These are phyloP conservation scores for Arctia plantaginis DNA, from an alignment of 2,888 invertebrate genomes.

Conservation along the genomic window DNA sequence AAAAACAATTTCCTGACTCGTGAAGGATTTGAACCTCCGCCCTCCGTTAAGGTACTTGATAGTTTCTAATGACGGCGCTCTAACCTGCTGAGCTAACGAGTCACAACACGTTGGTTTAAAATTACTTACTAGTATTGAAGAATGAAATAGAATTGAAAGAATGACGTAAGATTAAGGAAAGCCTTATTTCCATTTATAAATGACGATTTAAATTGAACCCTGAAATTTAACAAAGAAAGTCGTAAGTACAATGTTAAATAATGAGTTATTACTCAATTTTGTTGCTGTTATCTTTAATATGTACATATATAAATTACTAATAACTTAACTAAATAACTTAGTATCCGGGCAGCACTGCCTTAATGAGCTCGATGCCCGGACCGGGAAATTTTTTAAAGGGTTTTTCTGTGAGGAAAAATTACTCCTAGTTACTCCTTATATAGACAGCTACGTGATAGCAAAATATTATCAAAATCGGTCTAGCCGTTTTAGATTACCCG, in stretches of 20 bases:
- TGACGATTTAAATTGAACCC: not conserved
- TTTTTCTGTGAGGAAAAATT: too few species aligned
- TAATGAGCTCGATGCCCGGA: too few species aligned
- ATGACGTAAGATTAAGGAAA: not conserved
- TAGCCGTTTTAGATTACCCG: too few species aligned
- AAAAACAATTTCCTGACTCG: conserved; percentile 40
- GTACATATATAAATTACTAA: not conserved
- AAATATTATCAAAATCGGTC: too few species aligned
- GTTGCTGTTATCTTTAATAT: not conserved
- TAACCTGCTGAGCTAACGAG: conserved; percentile 32
- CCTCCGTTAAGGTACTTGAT: conserved; percentile 50
- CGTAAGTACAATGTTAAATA: not conserved
- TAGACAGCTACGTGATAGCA: too few species aligned
- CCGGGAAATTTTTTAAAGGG: too few species aligned
- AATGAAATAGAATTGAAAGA: too few species aligned
- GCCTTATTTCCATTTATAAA: not conserved
- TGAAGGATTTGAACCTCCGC: conserved; percentile 64
- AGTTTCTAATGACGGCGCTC: conserved; percentile 51
- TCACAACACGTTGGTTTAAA: not conserved
- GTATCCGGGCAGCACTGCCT: too few species aligned
- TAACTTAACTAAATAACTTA: too few species aligned
- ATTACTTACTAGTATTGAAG: not conserved
- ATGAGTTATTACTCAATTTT: not conserved
- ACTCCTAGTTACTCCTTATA: too few species aligned
- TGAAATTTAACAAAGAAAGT: not conserved